Evolutionary conservation across 92 coral and sea anemone genomes (phyloP).

Genomic region (Palythoa grandis): DNA sequence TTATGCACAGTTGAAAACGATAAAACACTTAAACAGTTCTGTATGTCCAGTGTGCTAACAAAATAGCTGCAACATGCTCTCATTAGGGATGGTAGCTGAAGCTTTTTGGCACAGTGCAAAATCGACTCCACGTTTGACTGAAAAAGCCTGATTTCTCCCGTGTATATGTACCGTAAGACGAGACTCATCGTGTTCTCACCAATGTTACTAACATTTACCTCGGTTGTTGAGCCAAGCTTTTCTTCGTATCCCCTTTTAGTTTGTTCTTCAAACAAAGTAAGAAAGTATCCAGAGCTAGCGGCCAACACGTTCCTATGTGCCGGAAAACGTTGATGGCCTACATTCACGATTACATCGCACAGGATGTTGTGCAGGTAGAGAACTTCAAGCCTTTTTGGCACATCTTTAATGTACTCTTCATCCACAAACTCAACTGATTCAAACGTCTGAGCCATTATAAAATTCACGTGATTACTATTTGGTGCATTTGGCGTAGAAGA

Average conservation of each 20-base stretch:
- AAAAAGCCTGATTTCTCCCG: conserved; percentile 29
- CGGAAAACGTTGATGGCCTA: not conserved
- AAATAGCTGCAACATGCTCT: conserved; percentile 34
- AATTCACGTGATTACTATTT: not conserved
- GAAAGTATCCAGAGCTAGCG: conserved; percentile 28
- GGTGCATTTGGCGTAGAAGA: not conserved
- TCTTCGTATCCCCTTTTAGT: conserved; percentile 24
- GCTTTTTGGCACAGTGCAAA: conserved; percentile 20
- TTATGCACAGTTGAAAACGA: conserved; percentile 23
- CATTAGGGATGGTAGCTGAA: conserved; percentile 21
- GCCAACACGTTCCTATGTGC: conserved; percentile 36
- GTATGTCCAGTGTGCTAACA: conserved; percentile 29
- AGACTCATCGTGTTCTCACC: conserved; percentile 6
- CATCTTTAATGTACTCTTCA: conserved; percentile 7
- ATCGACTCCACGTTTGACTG: conserved; percentile 24
- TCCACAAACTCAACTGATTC: conserved; percentile 26
- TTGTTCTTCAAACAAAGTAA: conserved; percentile 24
- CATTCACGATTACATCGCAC: conserved; percentile 32
- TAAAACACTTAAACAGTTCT: conserved; percentile 22
- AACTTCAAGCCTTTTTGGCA: conserved; percentile 10
- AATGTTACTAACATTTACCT: not conserved
- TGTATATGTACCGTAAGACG: conserved; percentile 24
- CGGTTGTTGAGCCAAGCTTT: conserved; percentile 17
- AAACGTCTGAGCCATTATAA: not conserved
- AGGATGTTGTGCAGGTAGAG: conserved; percentile 21